These are phyloP conservation scores for Rapana venosa DNA, from an alignment of 2,888 invertebrate species.

Conservation along the genomic window DNA sequence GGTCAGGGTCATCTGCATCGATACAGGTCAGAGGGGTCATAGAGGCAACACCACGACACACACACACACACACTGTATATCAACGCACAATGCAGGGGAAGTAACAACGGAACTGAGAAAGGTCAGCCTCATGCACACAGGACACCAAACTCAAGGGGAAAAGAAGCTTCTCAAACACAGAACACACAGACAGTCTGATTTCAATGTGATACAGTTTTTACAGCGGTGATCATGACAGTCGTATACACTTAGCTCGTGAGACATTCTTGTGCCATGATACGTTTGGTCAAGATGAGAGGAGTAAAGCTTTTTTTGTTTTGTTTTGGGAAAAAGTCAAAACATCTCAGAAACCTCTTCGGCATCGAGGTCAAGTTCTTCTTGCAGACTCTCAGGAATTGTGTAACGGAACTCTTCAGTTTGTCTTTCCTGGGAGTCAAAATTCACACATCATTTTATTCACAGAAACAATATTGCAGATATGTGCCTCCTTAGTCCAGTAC, in stretches of 20 bases:
- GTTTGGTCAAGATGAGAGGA: not conserved
- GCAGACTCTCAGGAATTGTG: conserved; percentile 32
- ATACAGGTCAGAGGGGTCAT: not conserved
- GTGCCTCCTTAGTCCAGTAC: not conserved
- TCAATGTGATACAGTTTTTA: not conserved
- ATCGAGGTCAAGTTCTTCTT: conserved; percentile 42
- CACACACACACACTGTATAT: not conserved
- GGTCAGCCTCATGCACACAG: not conserved
- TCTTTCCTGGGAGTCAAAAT: conserved; percentile 31
- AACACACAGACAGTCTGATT: not conserved
- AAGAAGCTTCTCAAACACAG: too few relatives aligned
- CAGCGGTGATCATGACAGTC: not conserved
- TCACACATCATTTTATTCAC: conserved; percentile 1
- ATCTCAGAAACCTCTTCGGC: conserved; percentile 34
- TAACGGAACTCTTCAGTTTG: conserved; percentile 36
- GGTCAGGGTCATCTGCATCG: not conserved
- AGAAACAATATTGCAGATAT: not conserved
- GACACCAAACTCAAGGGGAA: not conserved
- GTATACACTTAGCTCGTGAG: not conserved
- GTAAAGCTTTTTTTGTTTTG: not conserved
- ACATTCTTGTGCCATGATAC: not conserved
- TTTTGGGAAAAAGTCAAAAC: not conserved
- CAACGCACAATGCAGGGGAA: not conserved
- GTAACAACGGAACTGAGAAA: not conserved
- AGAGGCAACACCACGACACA: not conserved